Evolutionary conservation across 2,888 invertebrate genomes (phyloP).

Genomic region (Imbricaverruca yamaguchii): DNA sequence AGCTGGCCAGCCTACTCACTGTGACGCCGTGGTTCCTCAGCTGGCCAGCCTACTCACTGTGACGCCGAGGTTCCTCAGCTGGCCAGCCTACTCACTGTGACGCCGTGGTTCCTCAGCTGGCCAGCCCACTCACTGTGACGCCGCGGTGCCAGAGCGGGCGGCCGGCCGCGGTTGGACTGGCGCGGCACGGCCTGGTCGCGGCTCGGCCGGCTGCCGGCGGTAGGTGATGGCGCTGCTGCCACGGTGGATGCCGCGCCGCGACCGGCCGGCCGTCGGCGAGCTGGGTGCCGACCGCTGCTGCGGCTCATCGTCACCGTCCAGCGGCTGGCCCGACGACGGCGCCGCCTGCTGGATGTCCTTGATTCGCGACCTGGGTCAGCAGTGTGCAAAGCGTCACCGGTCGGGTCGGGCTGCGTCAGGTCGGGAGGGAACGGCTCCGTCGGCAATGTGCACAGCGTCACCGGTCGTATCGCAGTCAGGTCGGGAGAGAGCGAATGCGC

Average conservation of each 20-base stretch:
- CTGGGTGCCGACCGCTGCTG: conserved; percentile 6
- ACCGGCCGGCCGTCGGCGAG: not conserved
- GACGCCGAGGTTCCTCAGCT: no score
- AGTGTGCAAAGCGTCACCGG: no score
- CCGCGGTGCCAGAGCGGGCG: not conserved
- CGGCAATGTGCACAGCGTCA: no score
- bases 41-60: not conserved
- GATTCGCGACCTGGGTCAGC: not conserved
- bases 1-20: no score
- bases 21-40: no score
- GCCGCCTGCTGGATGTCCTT: conserved; percentile 6
- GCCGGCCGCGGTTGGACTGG: not conserved
- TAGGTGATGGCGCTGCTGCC: conserved; percentile 1
- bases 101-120: no score
- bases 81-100: not conserved
- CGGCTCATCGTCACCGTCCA: not conserved
- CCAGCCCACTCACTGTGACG: no score
- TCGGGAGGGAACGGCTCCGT: no score
- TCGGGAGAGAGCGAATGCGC: no score
- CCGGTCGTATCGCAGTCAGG: no score
- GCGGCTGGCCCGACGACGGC: not conserved
- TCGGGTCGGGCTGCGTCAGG: no score
- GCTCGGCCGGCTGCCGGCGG: not conserved
- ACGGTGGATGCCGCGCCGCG: not conserved
- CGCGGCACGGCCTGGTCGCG: not conserved